These are phyloP conservation scores for Norana najaformis DNA, from an alignment of 2,888 invertebrate species.

Conservation along the genomic window DNA sequence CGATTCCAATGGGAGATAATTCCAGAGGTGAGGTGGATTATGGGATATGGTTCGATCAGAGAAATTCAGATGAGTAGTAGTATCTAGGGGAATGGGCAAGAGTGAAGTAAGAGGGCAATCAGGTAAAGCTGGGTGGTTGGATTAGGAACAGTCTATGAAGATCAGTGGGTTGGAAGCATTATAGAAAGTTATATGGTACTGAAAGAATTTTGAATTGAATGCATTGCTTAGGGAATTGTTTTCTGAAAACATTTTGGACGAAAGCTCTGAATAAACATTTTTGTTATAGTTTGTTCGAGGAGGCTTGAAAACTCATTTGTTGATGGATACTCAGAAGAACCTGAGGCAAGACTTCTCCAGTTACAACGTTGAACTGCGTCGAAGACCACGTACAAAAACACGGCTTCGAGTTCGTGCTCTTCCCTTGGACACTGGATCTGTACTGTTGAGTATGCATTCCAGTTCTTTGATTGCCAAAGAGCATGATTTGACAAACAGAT, in stretches of 20 bases:
- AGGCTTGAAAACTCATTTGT: not conserved
- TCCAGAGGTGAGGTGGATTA: not conserved
- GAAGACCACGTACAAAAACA: not conserved
- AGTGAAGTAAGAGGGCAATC: too few relatives aligned
- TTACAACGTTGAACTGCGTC: not conserved
- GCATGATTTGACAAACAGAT: not conserved
- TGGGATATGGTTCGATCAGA: not conserved
- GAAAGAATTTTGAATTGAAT: too few relatives aligned
- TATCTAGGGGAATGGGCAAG: too few relatives aligned
- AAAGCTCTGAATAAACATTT: not conserved
- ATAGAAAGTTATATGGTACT: too few relatives aligned
- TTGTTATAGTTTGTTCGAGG: constrained; percentile 6
- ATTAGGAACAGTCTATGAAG: not conserved
- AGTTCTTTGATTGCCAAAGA: not conserved
- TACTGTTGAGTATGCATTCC: not conserved
- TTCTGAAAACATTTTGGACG: too few relatives aligned
- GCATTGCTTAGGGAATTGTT: too few relatives aligned
- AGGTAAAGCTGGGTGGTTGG: too few relatives aligned
- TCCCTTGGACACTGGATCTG: not conserved
- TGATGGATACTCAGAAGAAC: constrained; percentile 3
- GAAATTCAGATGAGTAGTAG: not conserved
- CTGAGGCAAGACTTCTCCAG: not conserved
- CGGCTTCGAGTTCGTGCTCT: not conserved
- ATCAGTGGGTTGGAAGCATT: not conserved
- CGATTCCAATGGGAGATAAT: not conserved